Conservation (phyloP, 2,797 vertebrate genomes). For the Sebastolobus altivelis region DNA sequence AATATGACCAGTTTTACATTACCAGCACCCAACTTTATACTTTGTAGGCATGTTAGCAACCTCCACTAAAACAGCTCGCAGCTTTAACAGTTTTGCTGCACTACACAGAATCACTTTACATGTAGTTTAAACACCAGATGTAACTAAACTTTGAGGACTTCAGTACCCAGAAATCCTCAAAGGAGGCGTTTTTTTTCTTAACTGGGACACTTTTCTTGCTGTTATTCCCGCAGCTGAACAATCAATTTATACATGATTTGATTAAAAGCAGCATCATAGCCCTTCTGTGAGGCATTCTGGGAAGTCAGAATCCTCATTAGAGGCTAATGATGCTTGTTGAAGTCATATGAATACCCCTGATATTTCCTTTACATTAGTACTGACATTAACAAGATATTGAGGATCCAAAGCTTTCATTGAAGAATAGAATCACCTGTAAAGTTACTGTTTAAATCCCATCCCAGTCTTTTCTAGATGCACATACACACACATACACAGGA, state of each 20-base stretch:
- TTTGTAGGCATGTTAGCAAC: not conserved
- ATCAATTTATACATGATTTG: constrained; percentile 13
- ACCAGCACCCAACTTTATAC: not conserved
- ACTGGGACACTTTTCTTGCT: not conserved
- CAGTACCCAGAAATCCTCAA: not conserved
- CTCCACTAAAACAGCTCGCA: not conserved
- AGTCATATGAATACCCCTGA: not conserved
- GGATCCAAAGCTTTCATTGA: constrained; percentile 2
- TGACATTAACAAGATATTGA: constrained; percentile 5
- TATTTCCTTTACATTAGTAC: constrained; percentile 29
- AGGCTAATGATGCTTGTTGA: not conserved
- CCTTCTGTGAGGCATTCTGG: not conserved
- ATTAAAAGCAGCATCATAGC: not conserved
- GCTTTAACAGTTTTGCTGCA: not conserved
- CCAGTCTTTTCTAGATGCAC: constrained; percentile 15
- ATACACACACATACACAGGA: constrained; percentile 31
- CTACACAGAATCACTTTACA: not conserved
- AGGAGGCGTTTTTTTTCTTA: not conserved
- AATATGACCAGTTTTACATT: constrained; percentile 24
- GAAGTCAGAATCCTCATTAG: not conserved
- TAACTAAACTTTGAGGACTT: not conserved
- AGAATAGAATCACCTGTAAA: not conserved
- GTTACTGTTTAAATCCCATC: constrained; percentile 18
- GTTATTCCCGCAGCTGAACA: constrained; percentile 16
- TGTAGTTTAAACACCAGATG: not conserved